A percentile compares a stretch with the other conserved stretches of the same genome.
Conservation (phyloP, 2,113 vertebrate genomes). For the Anguilla rostrata region DNA sequence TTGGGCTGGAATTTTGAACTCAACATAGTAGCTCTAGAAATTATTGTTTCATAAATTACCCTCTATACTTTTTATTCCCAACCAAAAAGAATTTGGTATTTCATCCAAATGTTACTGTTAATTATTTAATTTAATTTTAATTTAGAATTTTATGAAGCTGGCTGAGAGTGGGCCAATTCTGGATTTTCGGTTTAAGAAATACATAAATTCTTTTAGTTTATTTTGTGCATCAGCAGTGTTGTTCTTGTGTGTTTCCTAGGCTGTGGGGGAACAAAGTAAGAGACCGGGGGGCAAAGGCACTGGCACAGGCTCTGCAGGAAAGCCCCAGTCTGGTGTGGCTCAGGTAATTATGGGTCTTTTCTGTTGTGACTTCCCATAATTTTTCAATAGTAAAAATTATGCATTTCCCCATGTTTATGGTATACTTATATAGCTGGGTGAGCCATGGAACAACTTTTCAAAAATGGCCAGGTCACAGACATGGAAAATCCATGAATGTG, state of each 20-base stretch:
- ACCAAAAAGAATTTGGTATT: no score
- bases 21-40: no score
- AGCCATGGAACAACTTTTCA: not conserved
- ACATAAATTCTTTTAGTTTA: not conserved
- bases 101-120: no score
- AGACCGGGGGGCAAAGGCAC: conserved; percentile 71
- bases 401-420: not conserved
- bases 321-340: conserved; percentile 74
- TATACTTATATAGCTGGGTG: not conserved
- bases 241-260: conserved; percentile 53
- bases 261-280: conserved; percentile 83
- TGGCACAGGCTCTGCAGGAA: conserved; percentile 71
- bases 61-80: no score
- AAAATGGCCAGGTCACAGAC: not conserved
- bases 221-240: not conserved
- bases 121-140: no score
- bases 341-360: conserved; percentile 63
- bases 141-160: no score
- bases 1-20: no score
- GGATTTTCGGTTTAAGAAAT: not conserved
- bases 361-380: not conserved
- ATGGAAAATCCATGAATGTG: no score
- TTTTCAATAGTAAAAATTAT: not conserved
- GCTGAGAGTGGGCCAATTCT: no score
- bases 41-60: no score